phyloP scores from a whole-genome alignment of 2,797 vertebrate genomes.

The Bradypodion pumilum region DNA sequence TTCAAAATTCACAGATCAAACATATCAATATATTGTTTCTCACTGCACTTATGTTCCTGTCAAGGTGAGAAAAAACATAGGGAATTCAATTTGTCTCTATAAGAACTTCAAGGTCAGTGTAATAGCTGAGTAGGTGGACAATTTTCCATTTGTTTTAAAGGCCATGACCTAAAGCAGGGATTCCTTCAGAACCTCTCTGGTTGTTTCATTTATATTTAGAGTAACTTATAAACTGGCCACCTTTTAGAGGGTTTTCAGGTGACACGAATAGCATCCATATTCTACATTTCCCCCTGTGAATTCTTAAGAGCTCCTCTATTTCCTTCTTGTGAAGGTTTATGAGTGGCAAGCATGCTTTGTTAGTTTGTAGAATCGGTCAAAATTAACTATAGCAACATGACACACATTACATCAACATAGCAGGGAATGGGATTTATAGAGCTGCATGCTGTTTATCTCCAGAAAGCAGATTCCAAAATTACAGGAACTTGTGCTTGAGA shows the following conservation, averaged over 20 bases:
- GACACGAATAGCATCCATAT: neutral
- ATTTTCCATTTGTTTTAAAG: neutral
- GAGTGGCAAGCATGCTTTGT: neutral
- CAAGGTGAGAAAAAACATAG: neutral
- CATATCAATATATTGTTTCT: neutral
- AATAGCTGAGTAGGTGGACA: neutral
- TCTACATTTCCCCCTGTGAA: neutral
- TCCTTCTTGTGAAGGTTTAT: neutral
- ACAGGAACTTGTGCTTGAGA: neutral
- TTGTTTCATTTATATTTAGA: no score
- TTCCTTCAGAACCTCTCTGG: no score
- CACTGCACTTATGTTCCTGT: neutral
- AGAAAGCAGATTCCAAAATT: conserved; percentile 5
- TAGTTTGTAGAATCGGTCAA: neutral
- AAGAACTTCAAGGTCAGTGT: neutral
- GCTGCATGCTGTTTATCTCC: conserved; percentile 19
- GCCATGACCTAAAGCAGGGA: neutral
- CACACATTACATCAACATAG: neutral
- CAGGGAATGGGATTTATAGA: neutral
- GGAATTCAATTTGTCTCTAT: neutral
- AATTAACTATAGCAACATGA: neutral
- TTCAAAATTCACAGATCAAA: conserved; percentile 3
- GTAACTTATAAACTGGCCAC: no score
- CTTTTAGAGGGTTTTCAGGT: no score
- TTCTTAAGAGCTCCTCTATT: neutral